phyloP scores from a whole-genome alignment of 2,113 vertebrate species.

The Callipepla californica region DNA sequence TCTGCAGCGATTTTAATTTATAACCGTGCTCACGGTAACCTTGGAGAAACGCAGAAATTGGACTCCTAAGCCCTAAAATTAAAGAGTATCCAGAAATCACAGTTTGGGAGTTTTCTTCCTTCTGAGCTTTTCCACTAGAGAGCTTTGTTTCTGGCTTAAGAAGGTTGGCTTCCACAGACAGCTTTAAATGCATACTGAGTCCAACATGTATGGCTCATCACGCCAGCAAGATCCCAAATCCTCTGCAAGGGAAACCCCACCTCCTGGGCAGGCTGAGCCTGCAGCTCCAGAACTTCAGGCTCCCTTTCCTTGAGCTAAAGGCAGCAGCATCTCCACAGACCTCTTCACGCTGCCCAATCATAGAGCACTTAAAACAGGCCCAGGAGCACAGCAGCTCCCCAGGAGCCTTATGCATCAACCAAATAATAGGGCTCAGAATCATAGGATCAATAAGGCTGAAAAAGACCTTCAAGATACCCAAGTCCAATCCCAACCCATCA shows the following conservation, averaged over 20 bases:
- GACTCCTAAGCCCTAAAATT: constrained; percentile 12
- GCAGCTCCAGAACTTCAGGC: not conserved
- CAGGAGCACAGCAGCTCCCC: not conserved
- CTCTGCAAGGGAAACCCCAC: not conserved
- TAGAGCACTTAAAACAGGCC: not conserved
- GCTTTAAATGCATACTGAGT: not conserved
- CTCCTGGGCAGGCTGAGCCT: not conserved
- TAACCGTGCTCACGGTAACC: not conserved
- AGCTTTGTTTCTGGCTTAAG: not conserved
- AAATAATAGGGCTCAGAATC: not conserved
- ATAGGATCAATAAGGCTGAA: too few relatives aligned
- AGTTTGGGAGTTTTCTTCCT: not conserved
- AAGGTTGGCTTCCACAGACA: not conserved
- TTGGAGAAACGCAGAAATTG: not conserved
- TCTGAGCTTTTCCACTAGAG: not conserved
- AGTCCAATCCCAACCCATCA: too few relatives aligned
- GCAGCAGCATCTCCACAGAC: not conserved
- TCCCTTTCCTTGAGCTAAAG: fast-evolving
- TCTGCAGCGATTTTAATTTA: not conserved
- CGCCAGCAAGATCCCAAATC: not conserved
- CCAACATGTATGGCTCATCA: not conserved
- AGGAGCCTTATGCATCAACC: not conserved
- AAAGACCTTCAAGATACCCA: too few relatives aligned
- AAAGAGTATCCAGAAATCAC: not conserved
- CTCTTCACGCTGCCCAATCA: not conserved